Evolutionary conservation across 1,140 invertebrate species (phyloP).

Genomic region (Anastrepha obliqua): DNA sequence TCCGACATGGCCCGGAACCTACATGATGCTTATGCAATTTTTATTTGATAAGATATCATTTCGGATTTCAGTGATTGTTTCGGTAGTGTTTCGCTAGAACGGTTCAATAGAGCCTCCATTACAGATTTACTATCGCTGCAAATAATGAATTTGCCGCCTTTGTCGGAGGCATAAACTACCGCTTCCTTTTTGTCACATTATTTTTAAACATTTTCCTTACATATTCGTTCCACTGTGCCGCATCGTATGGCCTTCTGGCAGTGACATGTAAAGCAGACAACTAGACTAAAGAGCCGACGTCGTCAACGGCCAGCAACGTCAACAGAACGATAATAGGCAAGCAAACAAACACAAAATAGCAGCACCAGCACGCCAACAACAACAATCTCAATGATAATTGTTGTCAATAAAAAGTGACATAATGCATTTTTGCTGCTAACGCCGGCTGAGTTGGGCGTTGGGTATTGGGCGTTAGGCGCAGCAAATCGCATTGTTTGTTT

Average conservation of each 20-base stretch:
- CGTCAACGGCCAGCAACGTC: constrained; percentile 11
- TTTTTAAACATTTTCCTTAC: not conserved
- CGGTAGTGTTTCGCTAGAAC: no score
- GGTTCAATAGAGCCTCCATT: no score
- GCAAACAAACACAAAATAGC: constrained; percentile 10
- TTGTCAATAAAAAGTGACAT: constrained; percentile 41
- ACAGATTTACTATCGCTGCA: no score
- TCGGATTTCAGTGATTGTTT: no score
- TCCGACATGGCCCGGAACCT: no score
- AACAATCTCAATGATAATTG: constrained; percentile 19
- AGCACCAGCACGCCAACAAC: not conserved
- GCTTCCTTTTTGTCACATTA: no score
- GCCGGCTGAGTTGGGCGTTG: not conserved
- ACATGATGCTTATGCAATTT: no score
- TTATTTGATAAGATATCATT: no score
- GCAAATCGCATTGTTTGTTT: not conserved
- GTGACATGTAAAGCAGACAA: constrained; percentile 3
- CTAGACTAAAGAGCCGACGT: not conserved
- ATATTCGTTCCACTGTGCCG: not conserved
- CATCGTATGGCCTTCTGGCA: not conserved
- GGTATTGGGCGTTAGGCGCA: not conserved
- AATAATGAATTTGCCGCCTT: no score
- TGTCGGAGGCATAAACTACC: no score
- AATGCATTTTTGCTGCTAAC: constrained; percentile 10
- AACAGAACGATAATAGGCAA: not conserved